phyloP scores from a whole-genome alignment of 2,888 invertebrate species.

The Lasioglossum malachurum region DNA sequence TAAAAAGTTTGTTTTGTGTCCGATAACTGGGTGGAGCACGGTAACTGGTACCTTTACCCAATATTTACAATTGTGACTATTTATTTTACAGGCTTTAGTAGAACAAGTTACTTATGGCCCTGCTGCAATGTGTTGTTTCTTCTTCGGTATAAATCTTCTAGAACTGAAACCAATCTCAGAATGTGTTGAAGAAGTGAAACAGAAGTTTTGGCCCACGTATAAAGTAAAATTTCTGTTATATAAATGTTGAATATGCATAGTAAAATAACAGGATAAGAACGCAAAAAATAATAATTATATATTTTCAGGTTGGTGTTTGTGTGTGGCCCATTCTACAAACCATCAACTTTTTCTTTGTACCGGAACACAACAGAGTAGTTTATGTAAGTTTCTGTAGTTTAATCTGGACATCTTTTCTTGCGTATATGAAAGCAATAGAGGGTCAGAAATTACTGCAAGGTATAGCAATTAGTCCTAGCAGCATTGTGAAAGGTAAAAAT shows the following conservation, averaged over 20 bases:
- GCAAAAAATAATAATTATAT: not conserved
- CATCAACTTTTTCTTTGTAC: slow-evolving; percentile 89
- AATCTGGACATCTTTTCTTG: slow-evolving; percentile 91
- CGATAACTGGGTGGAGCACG: too few relatives aligned
- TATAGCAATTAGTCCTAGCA: not conserved
- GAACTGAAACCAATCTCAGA: slow-evolving; percentile 89
- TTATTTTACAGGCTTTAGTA: slow-evolving; percentile 87
- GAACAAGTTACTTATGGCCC: slow-evolving; percentile 92
- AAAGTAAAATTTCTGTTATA: slow-evolving; percentile 85
- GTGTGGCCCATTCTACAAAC: slow-evolving; percentile 92
- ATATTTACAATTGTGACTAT: slow-evolving; percentile 30
- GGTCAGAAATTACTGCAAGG: slow-evolving; percentile 49
- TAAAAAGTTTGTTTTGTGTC: too few relatives aligned
- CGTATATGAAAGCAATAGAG: slow-evolving; percentile 91
- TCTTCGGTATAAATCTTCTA: slow-evolving; percentile 91
- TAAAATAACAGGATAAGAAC: not conserved
- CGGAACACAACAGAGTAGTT: slow-evolving; percentile 90
- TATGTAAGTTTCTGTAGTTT: slow-evolving; percentile 91
- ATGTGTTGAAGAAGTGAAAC: slow-evolving; percentile 89
- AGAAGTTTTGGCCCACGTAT: slow-evolving; percentile 91
- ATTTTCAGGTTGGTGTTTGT: slow-evolving; percentile 88
- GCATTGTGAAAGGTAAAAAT: slow-evolving; percentile 20
- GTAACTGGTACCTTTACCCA: too few relatives aligned
- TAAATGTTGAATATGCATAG: not conserved
- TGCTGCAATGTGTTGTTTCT: slow-evolving; percentile 91